A percentile compares a stretch with the other conserved stretches of the same genome.
Evolutionary conservation across 2,888 invertebrate species (phyloP).

Genomic region (Polydesmus complanatus): DNA sequence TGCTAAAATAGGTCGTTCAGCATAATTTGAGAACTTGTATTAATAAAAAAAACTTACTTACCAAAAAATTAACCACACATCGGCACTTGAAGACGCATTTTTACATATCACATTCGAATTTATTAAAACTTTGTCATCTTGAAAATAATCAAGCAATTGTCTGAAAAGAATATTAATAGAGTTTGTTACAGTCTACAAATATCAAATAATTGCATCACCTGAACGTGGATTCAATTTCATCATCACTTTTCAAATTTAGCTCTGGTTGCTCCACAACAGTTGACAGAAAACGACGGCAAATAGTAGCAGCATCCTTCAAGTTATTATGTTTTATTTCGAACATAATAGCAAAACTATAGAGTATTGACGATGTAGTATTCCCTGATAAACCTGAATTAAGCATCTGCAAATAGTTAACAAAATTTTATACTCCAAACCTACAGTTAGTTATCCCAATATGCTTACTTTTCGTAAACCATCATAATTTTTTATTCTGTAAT

Average conservation of each 20-base stretch:
- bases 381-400: neutral
- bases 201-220: too few species aligned
- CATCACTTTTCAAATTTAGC: too few species aligned
- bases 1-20: neutral
- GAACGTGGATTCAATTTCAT: too few species aligned
- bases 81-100: neutral
- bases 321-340: constrained; percentile 7
- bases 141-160: too few species aligned
- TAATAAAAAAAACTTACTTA: neutral
- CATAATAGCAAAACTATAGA: constrained; percentile 9
- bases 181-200: too few species aligned
- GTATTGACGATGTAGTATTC: neutral
- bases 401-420: constrained; percentile 3
- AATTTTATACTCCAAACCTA: too few species aligned
- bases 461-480: constrained; percentile 12
- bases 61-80: constrained; percentile 14
- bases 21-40: neutral
- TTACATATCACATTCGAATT: too few species aligned
- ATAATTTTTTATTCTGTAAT: constrained; percentile 6
- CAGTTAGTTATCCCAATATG: neutral
- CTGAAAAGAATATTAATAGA: too few species aligned
- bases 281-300: too few species aligned
- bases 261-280: too few species aligned
- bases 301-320: neutral
- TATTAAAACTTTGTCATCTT: too few species aligned